A percentile compares a stretch with the other conserved stretches of the same genome.
phyloP scores from a whole-genome alignment of 2,797 vertebrate genomes.

The Rhabdophis nuchalis region DNA sequence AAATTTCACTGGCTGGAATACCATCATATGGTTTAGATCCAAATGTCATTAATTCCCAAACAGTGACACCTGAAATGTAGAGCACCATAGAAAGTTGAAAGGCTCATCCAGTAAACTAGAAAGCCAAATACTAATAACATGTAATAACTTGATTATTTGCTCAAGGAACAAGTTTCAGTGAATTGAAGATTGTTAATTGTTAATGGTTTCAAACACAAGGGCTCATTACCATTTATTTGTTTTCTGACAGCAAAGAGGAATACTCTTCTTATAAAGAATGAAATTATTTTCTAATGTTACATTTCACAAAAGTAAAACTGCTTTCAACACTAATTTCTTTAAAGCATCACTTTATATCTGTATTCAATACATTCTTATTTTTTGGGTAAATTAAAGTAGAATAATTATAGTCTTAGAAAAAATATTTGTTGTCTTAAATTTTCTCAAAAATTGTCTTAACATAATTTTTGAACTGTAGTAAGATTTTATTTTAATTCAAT shows the following conservation, averaged over 20 bases:
- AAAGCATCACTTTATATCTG: background rate
- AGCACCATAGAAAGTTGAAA: constrained; percentile 9
- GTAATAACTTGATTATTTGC: background rate
- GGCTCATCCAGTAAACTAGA: background rate
- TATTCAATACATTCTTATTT: background rate
- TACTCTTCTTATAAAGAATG: background rate
- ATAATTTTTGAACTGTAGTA: background rate
- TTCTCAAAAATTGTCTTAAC: background rate
- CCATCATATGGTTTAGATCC: constrained; percentile 89
- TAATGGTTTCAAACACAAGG: background rate
- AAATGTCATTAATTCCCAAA: constrained; percentile 97
- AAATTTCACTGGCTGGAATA: constrained; percentile 87
- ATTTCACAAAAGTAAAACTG: background rate
- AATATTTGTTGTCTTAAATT: background rate
- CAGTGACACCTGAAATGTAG: constrained; percentile 80
- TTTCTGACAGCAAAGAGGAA: background rate
- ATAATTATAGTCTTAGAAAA: background rate
- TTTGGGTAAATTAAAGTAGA: background rate
- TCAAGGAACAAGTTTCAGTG: background rate
- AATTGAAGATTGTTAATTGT: background rate
- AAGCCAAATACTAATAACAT: background rate
- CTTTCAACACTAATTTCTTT: background rate
- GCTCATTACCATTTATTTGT: background rate
- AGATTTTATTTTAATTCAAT: background rate
- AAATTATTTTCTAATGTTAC: background rate